Evolutionary conservation across 2,888 invertebrate species (phyloP).

Genomic region (Malthinus flaveolus): DNA sequence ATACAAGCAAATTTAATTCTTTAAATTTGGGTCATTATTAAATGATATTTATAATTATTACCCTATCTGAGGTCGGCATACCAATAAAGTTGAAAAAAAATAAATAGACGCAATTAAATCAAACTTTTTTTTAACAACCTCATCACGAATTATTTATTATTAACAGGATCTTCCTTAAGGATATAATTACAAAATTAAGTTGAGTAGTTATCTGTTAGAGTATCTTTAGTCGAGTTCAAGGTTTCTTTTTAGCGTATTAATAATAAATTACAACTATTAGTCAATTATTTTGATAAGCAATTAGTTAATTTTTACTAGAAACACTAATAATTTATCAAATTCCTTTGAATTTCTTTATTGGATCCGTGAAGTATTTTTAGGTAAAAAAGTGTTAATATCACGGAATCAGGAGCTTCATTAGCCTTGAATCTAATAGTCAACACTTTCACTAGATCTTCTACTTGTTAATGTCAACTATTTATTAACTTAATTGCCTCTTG

Average conservation of each 20-base stretch:
- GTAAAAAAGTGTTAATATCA: conserved; percentile 5
- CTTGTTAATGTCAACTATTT: conserved; percentile 12
- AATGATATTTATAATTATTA: no score
- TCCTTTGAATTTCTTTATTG: neutral
- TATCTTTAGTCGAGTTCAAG: neutral
- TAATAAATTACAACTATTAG: no score
- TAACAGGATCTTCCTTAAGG: neutral
- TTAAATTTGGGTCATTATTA: no score
- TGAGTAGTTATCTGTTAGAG: neutral
- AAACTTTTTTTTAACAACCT: no score
- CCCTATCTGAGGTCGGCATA: no score
- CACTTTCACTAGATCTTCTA: conserved; percentile 15
- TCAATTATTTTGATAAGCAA: no score
- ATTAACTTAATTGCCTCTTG: conserved; percentile 1
- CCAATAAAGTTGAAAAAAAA: no score
- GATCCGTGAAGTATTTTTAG: neutral
- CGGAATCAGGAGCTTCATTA: conserved; percentile 4
- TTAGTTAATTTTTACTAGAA: neutral
- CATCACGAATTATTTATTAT: no score
- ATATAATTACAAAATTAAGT: conserved; percentile 4
- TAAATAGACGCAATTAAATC: no score
- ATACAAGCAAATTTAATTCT: no score
- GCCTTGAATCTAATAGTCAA: conserved; percentile 9
- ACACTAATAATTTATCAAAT: neutral
- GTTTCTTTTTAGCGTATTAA: no score